A percentile compares a stretch with the other conserved stretches of the same genome.
Evolutionary conservation across 2,797 vertebrate species (phyloP).

Genomic region (Megaceryle alcyon): DNA sequence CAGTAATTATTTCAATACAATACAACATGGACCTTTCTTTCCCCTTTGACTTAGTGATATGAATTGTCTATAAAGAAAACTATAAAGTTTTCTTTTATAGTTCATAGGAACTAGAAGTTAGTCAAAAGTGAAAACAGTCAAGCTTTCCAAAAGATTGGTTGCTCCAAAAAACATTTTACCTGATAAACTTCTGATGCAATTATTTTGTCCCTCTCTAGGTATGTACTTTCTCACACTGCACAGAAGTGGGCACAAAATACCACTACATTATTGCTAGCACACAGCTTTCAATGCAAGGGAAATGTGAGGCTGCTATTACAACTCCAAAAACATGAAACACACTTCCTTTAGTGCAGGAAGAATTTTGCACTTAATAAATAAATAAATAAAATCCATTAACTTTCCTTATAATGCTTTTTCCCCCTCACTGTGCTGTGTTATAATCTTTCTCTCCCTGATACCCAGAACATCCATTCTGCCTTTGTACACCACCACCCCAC

Average conservation of each 20-base stretch:
- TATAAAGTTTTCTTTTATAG: not conserved
- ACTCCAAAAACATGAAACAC: not conserved
- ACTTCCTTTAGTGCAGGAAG: not conserved
- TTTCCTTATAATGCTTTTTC: not conserved
- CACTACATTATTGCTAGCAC: accelerated
- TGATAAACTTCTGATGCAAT: not conserved
- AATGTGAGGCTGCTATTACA: not conserved
- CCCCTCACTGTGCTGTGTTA: not conserved
- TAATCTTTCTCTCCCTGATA: not conserved
- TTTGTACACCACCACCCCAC: not conserved
- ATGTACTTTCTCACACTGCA: not conserved
- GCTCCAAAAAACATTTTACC: not conserved
- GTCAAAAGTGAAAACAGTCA: not conserved
- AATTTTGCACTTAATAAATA: not conserved
- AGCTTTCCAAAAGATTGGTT: constrained; percentile 32
- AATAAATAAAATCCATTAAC: not conserved
- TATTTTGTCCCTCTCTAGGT: not conserved
- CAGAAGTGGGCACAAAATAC: not conserved
- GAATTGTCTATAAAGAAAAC: not conserved
- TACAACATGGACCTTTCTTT: not conserved
- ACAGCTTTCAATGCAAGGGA: not conserved
- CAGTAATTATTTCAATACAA: not conserved
- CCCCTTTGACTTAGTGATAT: not conserved
- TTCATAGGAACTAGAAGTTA: not conserved
- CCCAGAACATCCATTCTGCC: not conserved